Evolutionary conservation across 2,888 invertebrate genomes (phyloP).

Genomic region (Leptinotarsa rubiginosa): DNA sequence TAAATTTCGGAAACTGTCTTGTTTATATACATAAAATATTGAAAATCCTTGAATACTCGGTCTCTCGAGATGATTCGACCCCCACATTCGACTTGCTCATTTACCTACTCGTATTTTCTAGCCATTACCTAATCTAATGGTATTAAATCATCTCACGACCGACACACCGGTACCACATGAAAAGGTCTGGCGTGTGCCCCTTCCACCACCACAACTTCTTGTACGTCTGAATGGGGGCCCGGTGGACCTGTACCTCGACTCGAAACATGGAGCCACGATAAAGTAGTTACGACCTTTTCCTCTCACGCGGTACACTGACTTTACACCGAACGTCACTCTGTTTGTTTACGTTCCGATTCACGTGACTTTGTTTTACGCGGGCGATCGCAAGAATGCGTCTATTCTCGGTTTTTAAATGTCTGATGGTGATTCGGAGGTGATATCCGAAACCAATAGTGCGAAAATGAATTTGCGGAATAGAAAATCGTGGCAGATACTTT

Average conservation of each 20-base stretch:
- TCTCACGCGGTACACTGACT: neutral
- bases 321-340: conserved; percentile 14
- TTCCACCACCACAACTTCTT: conserved; percentile 40
- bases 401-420: conserved; percentile 47
- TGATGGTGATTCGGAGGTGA: conserved; percentile 57
- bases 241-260: conserved; percentile 7
- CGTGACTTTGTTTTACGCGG: conserved; percentile 26
- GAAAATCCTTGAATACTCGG: too few relatives aligned
- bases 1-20: too few relatives aligned
- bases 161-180: conserved; percentile 30
- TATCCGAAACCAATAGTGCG: conserved; percentile 41
- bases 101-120: neutral
- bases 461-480: conserved; percentile 62
- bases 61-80: neutral
- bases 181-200: conserved; percentile 49
- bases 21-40: too few relatives aligned
- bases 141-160: conserved; percentile 29
- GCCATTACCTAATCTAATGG: conserved; percentile 28
- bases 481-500: conserved; percentile 61
- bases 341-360: conserved; percentile 27
- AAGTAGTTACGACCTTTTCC: conserved; percentile 28
- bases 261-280: conserved; percentile 31
- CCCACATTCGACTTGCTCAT: neutral
- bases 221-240: conserved; percentile 33
- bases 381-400: conserved; percentile 26